Percentiles rank a stretch among this genome's conserved stretches.
phyloP scores from a whole-genome alignment of 2,888 invertebrate genomes.

The Drosophila rubida region DNA sequence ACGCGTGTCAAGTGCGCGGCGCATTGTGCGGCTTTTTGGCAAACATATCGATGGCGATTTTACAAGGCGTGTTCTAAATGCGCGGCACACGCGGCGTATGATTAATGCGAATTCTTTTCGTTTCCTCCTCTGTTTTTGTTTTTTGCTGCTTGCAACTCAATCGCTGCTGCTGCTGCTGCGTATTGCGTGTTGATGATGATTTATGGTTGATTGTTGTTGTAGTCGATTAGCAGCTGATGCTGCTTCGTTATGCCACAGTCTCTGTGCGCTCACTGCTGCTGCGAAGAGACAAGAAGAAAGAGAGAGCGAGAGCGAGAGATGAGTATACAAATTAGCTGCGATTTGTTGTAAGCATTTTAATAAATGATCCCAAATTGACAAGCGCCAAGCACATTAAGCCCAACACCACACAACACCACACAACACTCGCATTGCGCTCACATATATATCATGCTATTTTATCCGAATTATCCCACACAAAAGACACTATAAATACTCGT shows the following conservation, averaged over 20 bases:
- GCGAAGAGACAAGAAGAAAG: slow-evolving; percentile 12
- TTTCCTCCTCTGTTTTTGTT: slow-evolving; percentile 2
- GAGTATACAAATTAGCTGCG: slow-evolving; percentile 30
- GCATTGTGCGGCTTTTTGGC: slow-evolving; percentile 63
- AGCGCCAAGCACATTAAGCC: slow-evolving; percentile 17
- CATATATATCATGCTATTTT: slow-evolving; percentile 1
- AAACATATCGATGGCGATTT: slow-evolving; percentile 67
- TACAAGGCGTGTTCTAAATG: slow-evolving; percentile 15
- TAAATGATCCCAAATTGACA: slow-evolving; percentile 49
- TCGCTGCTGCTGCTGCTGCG: slow-evolving; percentile 22
- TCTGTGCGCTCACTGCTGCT: slow-evolving; percentile 20
- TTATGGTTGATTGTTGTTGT: slow-evolving; percentile 57
- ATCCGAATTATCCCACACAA: slow-evolving; percentile 13
- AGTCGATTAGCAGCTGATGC: slow-evolving; percentile 61
- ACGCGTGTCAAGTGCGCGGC: slow-evolving; percentile 82
- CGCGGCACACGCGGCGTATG: slow-evolving; percentile 64
- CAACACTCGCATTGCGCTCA: background rate
- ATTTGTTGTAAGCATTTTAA: slow-evolving; percentile 24
- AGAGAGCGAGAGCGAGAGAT: background rate
- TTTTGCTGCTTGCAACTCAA: slow-evolving; percentile 46
- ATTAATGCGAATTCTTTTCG: slow-evolving; percentile 52
- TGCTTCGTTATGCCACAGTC: slow-evolving; percentile 35
- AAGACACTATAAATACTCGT: slow-evolving; percentile 27
- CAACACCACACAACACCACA: background rate
- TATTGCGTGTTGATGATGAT: slow-evolving; percentile 54